Percentiles rank a stretch among this genome's conserved stretches.
phyloP scores from a whole-genome alignment of 2,888 invertebrate genomes.

The Lasioglossum lativentre region DNA sequence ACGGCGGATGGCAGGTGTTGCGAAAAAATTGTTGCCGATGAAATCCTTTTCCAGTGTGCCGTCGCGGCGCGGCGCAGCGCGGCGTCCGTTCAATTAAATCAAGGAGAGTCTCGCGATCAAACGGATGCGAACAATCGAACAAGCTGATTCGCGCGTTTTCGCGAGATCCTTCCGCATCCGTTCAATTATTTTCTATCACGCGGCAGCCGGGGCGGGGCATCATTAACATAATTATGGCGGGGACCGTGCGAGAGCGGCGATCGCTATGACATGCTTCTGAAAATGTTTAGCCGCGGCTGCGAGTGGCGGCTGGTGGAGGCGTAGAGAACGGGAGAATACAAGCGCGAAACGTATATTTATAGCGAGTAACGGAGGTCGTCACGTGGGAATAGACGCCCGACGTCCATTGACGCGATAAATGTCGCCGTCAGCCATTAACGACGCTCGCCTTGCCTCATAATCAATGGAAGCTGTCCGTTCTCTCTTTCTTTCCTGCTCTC shows the following conservation, averaged over 20 bases:
- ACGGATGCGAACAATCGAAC: background rate
- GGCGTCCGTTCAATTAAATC: background rate
- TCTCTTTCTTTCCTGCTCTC: conserved; percentile 38
- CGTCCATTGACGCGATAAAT: conserved; percentile 81
- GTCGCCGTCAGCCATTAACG: conserved; percentile 80
- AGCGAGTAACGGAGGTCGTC: conserved; percentile 75
- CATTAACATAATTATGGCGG: conserved; percentile 33
- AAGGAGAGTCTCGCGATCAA: background rate
- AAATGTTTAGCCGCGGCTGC: conserved; percentile 55
- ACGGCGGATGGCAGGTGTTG: background rate
- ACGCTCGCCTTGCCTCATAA: conserved; percentile 77
- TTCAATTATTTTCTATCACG: background rate
- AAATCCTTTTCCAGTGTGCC: background rate
- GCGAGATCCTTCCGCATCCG: background rate
- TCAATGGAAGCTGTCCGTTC: conserved; percentile 79
- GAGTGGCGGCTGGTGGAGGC: conserved; percentile 44
- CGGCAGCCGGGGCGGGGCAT: background rate
- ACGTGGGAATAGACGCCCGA: conserved; percentile 75
- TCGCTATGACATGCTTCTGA: conserved; percentile 42
- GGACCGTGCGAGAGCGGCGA: conserved; percentile 31
- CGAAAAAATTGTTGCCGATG: background rate
- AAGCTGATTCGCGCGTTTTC: background rate
- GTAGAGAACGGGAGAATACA: conserved; percentile 34
- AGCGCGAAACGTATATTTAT: conserved; percentile 75
- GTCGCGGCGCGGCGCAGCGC: background rate